phyloP scores from a whole-genome alignment of 2,797 vertebrate genomes.

The Microchirus variegatus region DNA sequence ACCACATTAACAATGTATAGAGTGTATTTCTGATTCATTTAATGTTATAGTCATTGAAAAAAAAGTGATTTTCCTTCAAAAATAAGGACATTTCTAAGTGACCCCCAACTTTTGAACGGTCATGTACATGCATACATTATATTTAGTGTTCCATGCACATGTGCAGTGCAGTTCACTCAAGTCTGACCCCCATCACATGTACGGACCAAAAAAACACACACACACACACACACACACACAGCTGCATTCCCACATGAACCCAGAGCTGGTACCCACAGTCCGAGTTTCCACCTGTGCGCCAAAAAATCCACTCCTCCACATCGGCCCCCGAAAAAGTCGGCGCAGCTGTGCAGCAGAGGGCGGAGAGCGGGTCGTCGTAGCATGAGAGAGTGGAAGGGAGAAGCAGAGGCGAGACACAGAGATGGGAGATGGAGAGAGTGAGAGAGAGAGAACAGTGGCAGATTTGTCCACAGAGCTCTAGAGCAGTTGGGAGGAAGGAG shows the following conservation, averaged over 20 bases:
- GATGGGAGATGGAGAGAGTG: constrained; percentile 25
- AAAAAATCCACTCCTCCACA: constrained; percentile 6
- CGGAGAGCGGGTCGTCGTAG: constrained; percentile 1
- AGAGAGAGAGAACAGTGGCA: constrained; percentile 48
- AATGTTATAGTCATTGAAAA: no score
- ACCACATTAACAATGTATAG: no score
- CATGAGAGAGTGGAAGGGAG: constrained; percentile 15
- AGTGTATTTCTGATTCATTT: no score
- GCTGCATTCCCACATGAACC: no score
- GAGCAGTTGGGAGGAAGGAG: constrained; percentile 45
- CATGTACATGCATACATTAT: neutral
- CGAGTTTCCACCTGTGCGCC: constrained; percentile 16
- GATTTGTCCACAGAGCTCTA: constrained; percentile 46
- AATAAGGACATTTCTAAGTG: no score
- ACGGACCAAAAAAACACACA: no score
- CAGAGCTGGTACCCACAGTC: constrained; percentile 31
- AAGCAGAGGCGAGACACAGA: constrained; percentile 30
- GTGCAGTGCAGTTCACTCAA: constrained; percentile 5
- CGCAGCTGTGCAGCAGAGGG: constrained; percentile 3
- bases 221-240: no score
- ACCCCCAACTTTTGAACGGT: no score
- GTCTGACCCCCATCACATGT: constrained; percentile 26
- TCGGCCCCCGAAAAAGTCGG: constrained; percentile 1
- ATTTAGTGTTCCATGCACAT: constrained; percentile 13
- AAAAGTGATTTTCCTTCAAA: no score